Evolutionary conservation across 2,113 vertebrate species (phyloP), one percentile per base, ranked within the genome.

Genomic region (Ceratotherium simum): DNA sequence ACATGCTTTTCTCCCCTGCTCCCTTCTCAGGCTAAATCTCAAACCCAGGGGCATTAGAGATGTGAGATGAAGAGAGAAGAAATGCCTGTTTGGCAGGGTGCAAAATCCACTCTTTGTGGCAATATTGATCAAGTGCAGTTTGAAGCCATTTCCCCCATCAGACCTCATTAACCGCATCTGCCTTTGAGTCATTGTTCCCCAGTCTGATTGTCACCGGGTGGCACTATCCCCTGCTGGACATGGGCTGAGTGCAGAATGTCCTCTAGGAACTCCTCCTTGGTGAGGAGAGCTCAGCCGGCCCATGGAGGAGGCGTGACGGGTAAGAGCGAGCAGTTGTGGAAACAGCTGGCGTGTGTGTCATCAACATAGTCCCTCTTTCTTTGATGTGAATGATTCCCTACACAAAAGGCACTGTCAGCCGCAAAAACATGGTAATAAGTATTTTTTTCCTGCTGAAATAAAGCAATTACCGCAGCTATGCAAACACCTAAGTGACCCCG

Each of bases 381-480:
- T 91, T 91, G 80, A 94, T 95, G 91, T 82, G 89, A 88, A 76
- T 21, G 81, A 92, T 84, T 96, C 81, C 33, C 56, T 91, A 58
- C 96, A 94, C 84, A 96, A 91, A 97, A 97, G 93, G 85, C 84
- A 95, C 92, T 91, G 75, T 91, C 92, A 81, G 91, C 94, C 81
- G 91, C 94, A 98, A 95, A 98, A 96, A 65, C 72, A 85, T 78
- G 56, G 70, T 94, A 83, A 76, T 87, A 91, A 89, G 80, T 81
- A 21, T 70, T 94, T 96, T 67, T 76, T 92, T 91, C 69, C 78
- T 96, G 88, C 92, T 96, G 73, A 97, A 98, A 64, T 98, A 95
- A 90, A 97, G 78, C 95, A 97, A 95, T 95, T 96, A 94, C 76
- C 33, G 4, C 64, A 94, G 84, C 60, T 92, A 65, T 42, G 67